Evolutionary conservation across 2,113 vertebrate species (phyloP), one percentile per base, ranked within the genome.

Genomic region (Micronycteris hirsuta): DNA sequence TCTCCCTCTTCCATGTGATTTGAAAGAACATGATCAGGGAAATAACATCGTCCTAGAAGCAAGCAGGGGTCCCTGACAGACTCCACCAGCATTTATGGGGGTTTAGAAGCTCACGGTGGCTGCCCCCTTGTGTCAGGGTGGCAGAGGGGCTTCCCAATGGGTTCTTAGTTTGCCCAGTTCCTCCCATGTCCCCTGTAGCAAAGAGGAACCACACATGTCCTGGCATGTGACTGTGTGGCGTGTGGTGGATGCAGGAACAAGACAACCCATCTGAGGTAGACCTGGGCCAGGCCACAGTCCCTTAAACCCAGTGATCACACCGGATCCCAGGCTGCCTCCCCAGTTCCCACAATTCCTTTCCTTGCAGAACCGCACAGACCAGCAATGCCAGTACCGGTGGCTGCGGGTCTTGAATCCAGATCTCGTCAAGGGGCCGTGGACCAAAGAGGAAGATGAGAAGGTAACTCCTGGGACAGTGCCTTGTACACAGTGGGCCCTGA

Each of bases 381-480:
- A 99, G 95, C 99, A 99, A 96, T 99, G 99, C 96, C 99, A 99
- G 96, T 99, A 99, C 96, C 99, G 99, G 1, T 99, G 99, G 99
- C 99, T 99, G 93, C 99, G 99, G 43, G 99, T 99, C 85, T 95
- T 99, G 97, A 99, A 99, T 89, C 99, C 99, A 93, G 99, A 99
- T 77, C 98, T 99, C 67, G 99, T 99, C 1, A 99, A 99, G 98
- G 99, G 99, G 9, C 99, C 99, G 0, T 99, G 99, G 99, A 99
- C 99, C 58, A 99, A 99, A 98, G 99, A 99, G 91, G 99, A 99
- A 97, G 99, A 99, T 94, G 99, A 99, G 92, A 99, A 99, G 98
- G 99, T 99, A 86, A 96, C 17, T 56, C 6, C 24, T 5, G n/a
- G 86, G 86, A 22, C 22, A 67, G 68, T 11, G 33, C n/a, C n/a